Evolutionary conservation across 2,113 vertebrate species (phyloP).

Genomic region (Tetrax tetrax): DNA sequence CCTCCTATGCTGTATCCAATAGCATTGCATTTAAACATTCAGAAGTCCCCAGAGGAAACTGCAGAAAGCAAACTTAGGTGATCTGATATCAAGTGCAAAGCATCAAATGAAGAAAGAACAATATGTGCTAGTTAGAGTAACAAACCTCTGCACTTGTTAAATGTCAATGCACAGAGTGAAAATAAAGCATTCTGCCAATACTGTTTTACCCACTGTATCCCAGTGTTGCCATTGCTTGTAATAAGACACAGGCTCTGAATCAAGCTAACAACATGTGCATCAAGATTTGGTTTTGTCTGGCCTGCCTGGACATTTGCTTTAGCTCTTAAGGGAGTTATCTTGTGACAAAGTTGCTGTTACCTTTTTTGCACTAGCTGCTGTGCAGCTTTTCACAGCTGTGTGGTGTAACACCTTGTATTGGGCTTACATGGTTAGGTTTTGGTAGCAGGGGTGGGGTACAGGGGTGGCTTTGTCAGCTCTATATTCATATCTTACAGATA

Average conservation of each 20-base stretch:
- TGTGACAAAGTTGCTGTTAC: neutral
- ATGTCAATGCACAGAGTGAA: neutral
- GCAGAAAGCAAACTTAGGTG: neutral
- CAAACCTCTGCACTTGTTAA: neutral
- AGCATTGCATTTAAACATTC: fast-evolving
- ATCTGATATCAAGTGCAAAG: neutral
- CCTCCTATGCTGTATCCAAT: neutral
- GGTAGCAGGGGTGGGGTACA: too few species aligned
- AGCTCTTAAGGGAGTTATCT: neutral
- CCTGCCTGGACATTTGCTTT: neutral
- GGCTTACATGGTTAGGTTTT: neutral
- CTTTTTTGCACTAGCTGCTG: neutral
- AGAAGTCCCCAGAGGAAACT: neutral
- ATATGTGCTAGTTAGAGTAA: neutral
- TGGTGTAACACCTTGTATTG: fast-evolving
- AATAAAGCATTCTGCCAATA: neutral
- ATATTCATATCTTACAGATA: neutral
- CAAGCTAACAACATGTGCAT: neutral
- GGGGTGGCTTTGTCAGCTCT: neutral
- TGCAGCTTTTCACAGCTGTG: neutral
- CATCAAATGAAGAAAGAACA: neutral
- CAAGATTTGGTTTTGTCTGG: neutral
- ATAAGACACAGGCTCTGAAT: neutral
- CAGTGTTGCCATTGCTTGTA: neutral
- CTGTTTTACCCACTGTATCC: neutral